These are phyloP conservation scores for Morinoia aosen DNA, from an alignment of 2,888 invertebrate genomes.

Conservation along the genomic window DNA sequence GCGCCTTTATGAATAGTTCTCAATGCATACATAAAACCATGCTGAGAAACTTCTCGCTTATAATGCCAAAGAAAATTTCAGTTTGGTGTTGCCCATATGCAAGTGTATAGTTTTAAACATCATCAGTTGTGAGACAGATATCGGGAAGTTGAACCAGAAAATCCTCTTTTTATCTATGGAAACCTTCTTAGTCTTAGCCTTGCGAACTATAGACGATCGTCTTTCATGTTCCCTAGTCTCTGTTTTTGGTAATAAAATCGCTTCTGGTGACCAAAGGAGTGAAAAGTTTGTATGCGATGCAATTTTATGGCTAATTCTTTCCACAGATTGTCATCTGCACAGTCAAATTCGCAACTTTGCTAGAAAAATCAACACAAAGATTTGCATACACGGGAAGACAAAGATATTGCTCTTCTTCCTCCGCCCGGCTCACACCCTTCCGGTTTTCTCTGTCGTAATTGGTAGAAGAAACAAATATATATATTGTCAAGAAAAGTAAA, in stretches of 20 bases:
- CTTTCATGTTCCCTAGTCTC: background rate
- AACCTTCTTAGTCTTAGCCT: background rate
- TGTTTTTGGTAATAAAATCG: background rate
- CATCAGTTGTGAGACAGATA: background rate
- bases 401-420: background rate
- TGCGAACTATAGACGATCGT: background rate
- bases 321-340: background rate
- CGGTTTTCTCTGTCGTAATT: background rate
- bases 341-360: background rate
- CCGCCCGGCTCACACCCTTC: background rate
- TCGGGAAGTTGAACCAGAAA: background rate
- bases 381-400: background rate
- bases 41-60: too few species aligned
- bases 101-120: background rate
- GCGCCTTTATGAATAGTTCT: too few species aligned
- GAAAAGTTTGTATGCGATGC: background rate
- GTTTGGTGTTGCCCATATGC: too few species aligned
- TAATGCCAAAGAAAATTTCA: too few species aligned
- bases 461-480: background rate
- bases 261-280: background rate
- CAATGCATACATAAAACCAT: too few species aligned
- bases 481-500: too few species aligned
- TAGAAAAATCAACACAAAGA: background rate
- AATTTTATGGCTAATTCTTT: background rate
- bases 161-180: background rate